Evolutionary conservation across 2,797 vertebrate genomes (phyloP), one percentile per base, ranked within the genome.

Genomic region (Anomalospiza imberbis): DNA sequence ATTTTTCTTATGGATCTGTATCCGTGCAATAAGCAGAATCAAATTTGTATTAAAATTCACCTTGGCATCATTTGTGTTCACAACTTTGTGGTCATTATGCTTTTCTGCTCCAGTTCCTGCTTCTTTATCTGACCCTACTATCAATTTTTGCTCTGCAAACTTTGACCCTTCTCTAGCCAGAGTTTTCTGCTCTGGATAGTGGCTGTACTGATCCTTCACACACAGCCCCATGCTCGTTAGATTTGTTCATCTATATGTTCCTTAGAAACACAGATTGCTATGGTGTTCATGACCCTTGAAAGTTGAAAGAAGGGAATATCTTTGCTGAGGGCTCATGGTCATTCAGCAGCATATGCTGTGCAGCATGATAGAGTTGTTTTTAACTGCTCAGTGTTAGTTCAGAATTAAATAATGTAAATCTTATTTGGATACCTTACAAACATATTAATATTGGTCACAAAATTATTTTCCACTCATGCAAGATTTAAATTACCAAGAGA

Each of bases 21-120:
- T 81, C 45, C 18, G 20, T 81, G 75, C n/a, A 80, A 16, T 85
- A 79, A 62, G 34, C 53, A 81, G 55, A 90, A 93, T 42, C 57
- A 93, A 67, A n/a, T 88, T 92, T 84, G 40, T 80, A 96, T 96
- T 97, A 97, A 97, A 97, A 85, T 82, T 65, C 34, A 75, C 31
- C 11, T 74, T 94, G 82, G 88, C 92, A 96, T 94, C 66, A 80
- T 42, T 88, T 88, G 20, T 61, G 50, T 65, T 88, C 34, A 71
- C 38, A 74, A 5, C 13, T 70, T 92, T 0, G 62, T 96, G 79
- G 57, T 95, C 48, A 62, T 92, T 94, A 51, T 17, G 51, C 38
- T 85, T 75, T 72, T 74, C 40, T 47, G 44, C 32, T 87, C 22
- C 57, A 6, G 1, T 81, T 89, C 38, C n/a, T 60, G 32, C 77